Evolutionary conservation across 2,888 invertebrate genomes (phyloP).

Genomic region (Lordiphosa andalusiaca): DNA sequence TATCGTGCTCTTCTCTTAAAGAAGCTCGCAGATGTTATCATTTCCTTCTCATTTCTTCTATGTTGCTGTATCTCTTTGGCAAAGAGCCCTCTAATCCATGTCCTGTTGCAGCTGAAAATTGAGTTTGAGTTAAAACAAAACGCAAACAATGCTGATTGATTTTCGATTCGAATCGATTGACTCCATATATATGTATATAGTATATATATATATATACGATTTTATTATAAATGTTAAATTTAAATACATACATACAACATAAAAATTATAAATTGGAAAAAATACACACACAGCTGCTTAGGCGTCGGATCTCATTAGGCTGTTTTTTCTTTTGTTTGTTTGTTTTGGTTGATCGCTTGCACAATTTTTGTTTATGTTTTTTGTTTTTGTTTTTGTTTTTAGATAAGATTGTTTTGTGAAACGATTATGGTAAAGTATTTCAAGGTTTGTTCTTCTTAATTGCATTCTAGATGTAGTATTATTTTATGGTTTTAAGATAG

Average conservation of each 20-base stretch:
- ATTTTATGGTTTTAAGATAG: conserved; percentile 44
- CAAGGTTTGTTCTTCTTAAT: conserved; percentile 41
- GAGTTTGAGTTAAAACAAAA: neutral
- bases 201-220: conserved; percentile 38
- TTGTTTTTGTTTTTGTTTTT: conserved; percentile 20
- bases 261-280: conserved; percentile 71
- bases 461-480: conserved; percentile 42
- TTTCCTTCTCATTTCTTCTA: too few relatives aligned
- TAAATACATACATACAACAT: conserved; percentile 76
- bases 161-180: conserved; percentile 32
- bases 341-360: conserved; percentile 46
- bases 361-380: conserved; percentile 13
- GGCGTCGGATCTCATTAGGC: conserved; percentile 30
- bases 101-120: too few relatives aligned
- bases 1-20: too few relatives aligned
- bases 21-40: too few relatives aligned
- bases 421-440: conserved; percentile 42
- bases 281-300: conserved; percentile 48
- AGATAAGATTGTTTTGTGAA: conserved; percentile 40
- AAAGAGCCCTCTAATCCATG: too few relatives aligned
- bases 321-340: conserved; percentile 33
- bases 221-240: conserved; percentile 74
- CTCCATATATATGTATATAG: conserved; percentile 46
- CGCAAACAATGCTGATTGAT: conserved; percentile 1
- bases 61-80: too few relatives aligned